Evolutionary conservation across 2,113 vertebrate genomes (phyloP), one percentile per base, ranked within the genome.

Genomic region (Pterocles orientalis): DNA sequence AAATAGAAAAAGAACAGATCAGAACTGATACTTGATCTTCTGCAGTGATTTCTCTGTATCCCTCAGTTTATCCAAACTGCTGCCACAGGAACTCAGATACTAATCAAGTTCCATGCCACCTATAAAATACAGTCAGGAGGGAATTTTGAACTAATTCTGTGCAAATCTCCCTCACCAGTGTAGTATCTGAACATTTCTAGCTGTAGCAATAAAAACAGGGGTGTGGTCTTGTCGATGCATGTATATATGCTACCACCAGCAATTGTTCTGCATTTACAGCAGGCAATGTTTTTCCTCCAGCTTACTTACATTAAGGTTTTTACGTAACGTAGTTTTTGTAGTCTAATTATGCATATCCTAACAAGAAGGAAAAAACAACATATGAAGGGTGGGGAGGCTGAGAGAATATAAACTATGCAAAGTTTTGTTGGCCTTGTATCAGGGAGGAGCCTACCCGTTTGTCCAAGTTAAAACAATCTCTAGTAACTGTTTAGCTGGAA

Each of bases 301-400:
- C 18, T 60, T 92, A 29, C 39, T 93, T 86, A 69, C 4, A 5
- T 75, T 70, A 43, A 80, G 56, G 47, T 73, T 78, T 95, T 94
- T 81, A 70, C 0, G 24, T 92, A 86, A 94, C 51, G 73, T 92
- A 60, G 2, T 21, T 87, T 90, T 90, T 91, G 51, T 91, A 76
- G 58, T 91, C 57, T 92, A 83, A 87, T 95, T 91, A 91, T 94
- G 70, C 69, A 69, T 94, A 92, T 89, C 95, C 91, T 87, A 95
- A 94, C 70, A 90, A 95, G 93, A 94, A 90, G 94, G 82, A 88
- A 85, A 95, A 97, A 96, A 93, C 72, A 95, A 94, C 90, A 83
- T 58, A 53, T 25, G 71, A 95, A 96, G 95, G 95, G 95, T 92
- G 96, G 94, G 95, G 92, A 94, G 56, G 56, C 90, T 81, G 79